Base-by-base conservation (phyloP, 2,113 vertebrate species). In the Melanerpes formicivorus region DNA sequence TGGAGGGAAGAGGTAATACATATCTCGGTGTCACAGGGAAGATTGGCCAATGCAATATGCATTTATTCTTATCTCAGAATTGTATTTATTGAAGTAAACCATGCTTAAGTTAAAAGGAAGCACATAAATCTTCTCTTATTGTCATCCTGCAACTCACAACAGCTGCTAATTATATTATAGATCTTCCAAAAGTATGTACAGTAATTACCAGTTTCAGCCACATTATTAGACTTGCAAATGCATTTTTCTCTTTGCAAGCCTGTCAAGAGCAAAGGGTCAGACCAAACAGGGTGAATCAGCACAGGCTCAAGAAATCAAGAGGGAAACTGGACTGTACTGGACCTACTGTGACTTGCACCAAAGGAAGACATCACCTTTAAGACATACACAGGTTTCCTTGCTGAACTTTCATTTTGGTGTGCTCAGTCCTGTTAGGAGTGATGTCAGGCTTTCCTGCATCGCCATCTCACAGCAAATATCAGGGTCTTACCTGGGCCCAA, bases 1-100 rank as follows among this genome's bases (percentile, higher is more conserved):
- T 98, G 92, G 83, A 96, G 93, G 86, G 83, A 95, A 94, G 90
- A 95, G 88, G 89, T 80, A 96, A 97, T 93, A 96, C 88, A 86
- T 93, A 96, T 95, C 97, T 97, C 70, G 14, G 96, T 96, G 97
- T 97, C 95, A 95, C 84, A 96, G 88, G 92, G 93, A 96, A 97
- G 94, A 93, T 29, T 94, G 90, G 90, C 90, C 97, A 97, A 97
- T 95, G 93, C 91, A 96, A 92, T 93, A 87, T 58, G 62, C 93
- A 96, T 97, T 97, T 97, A 95, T 96, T 97, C 97, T 97, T 97
- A 97, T 97, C 97, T 97, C 93, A 83, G 84, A 96, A 95, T 65
- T 91, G 90, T 87, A 97, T 96, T 98, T 97, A 97, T 97, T 58
- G 54, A 97, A 97, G 94, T 95, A 97, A 98, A 96, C 71, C 81